Base-by-base conservation (phyloP, 2,113 vertebrate genomes). In the Falcunculus frontatus region DNA sequence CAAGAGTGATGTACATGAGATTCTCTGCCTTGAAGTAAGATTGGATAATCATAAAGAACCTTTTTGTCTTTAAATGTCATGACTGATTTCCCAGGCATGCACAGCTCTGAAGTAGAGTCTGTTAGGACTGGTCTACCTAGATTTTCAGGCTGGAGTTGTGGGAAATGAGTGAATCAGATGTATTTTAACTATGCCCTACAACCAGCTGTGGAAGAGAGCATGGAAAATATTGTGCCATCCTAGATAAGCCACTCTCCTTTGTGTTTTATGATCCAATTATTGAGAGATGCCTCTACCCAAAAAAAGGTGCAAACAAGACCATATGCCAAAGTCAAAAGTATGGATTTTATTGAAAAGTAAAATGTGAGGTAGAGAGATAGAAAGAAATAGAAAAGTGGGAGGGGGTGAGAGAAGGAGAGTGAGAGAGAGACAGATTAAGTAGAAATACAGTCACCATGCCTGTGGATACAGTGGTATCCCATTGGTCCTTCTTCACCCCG, bases 291-390 rank as follows among this genome's bases (percentile, higher is more conserved):
- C 11, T 59, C 37, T 86, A 37, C 53, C 37, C 17, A 14, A 33
- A 57, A 57, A 26, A 60, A 77, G 4, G 11, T 35, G 32, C 17
- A 35, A 59, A 32, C 1, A 1, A 68, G 26, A 52, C 46, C 21
- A 17, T 21, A 9, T 32, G 35, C 7, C 0, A 0, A 77, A 52
- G 39, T 22, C 37, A 77, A 13, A 27, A 27, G 5, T 7, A n/a
- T 33, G 9, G 62, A 27, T 77, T 59, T 86, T 44, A 27, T 76
- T 37, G 44, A 27, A 22, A 32, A 52, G 4, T 33, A 52, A 37
- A 77, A 59, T 37, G 11, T 22, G 37, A 72, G 16, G 10, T 21
- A 62, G 16, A 52, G 33, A 62, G 32, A 53, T 16, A 16, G 65
- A 73, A 73, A 67, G 25, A 76, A 57, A 35, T 25, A 35, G 30